A percentile compares a stretch with the other conserved stretches of the same genome.
These are phyloP conservation scores for Heliconius melpomene DNA, from an alignment of 1,140 invertebrate genomes.

Conservation along the genomic window DNA sequence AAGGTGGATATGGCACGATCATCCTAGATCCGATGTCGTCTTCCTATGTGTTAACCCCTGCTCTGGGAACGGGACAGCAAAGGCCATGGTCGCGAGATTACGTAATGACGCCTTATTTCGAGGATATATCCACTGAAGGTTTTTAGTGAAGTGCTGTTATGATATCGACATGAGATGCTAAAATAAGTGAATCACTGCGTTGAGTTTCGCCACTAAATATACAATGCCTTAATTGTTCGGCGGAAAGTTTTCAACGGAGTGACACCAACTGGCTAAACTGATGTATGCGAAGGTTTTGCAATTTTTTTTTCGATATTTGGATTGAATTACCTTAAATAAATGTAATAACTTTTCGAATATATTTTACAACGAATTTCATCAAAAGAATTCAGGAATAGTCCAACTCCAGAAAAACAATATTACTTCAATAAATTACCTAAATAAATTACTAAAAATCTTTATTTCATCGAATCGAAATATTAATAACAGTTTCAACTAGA, in stretches of 20 bases:
- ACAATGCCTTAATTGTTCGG: too few species aligned
- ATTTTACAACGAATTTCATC: too few species aligned
- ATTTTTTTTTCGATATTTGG: too few species aligned
- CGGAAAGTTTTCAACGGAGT: too few species aligned
- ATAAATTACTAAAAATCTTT: neutral
- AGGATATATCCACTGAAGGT: constrained; percentile 49
- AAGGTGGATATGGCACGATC: constrained; percentile 18
- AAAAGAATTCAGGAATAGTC: too few species aligned
- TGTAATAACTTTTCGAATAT: too few species aligned
- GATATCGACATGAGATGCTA: neutral
- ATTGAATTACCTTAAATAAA: too few species aligned
- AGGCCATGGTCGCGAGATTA: constrained; percentile 56
- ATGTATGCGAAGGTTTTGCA: too few species aligned
- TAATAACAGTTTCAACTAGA: constrained; percentile 20
- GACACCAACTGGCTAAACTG: too few species aligned
- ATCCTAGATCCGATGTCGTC: constrained; percentile 38
- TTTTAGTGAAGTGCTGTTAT: constrained; percentile 42
- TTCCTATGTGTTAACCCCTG: constrained; percentile 47
- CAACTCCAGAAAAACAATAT: accelerated
- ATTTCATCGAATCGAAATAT: neutral
- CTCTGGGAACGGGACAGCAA: constrained; percentile 52
- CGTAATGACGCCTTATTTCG: constrained; percentile 71
- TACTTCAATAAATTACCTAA: too few species aligned
- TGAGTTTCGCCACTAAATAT: too few species aligned
- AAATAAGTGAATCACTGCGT: neutral